phyloP scores from a whole-genome alignment of 2,113 vertebrate species.

The Coreoperca whiteheadi region DNA sequence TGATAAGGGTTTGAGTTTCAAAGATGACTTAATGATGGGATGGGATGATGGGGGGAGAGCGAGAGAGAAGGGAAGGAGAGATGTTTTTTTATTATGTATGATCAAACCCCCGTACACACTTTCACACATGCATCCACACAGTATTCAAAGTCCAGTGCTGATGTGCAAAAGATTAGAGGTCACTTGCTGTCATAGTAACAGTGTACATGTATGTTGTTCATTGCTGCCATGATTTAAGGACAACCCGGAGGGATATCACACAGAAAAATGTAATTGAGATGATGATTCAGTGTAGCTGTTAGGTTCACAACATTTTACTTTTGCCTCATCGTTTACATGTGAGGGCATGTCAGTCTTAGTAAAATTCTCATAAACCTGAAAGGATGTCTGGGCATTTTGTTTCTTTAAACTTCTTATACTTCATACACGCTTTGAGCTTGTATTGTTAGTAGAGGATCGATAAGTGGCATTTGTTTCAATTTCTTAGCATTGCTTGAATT shows the following conservation, averaged over 20 bases:
- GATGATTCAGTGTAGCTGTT: slow-evolving; percentile 36
- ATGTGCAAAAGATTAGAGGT: not conserved
- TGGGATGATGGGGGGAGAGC: slow-evolving; percentile 4
- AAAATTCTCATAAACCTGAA: not conserved
- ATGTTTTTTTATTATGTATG: not conserved
- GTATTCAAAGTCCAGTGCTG: not conserved
- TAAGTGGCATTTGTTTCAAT: not conserved
- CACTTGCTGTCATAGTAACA: not conserved
- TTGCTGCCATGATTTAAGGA: not conserved
- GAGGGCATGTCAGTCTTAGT: slow-evolving; percentile 25
- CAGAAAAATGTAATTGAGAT: slow-evolving; percentile 34
- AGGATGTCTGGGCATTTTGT: slow-evolving; percentile 8
- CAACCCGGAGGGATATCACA: slow-evolving; percentile 44
- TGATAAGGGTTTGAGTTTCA: slow-evolving; percentile 80
- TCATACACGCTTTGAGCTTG: not conserved
- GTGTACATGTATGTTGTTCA: slow-evolving; percentile 12
- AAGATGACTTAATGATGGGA: slow-evolving; percentile 75
- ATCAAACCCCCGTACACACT: slow-evolving; percentile 3
- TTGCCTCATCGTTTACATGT: slow-evolving; percentile 39
- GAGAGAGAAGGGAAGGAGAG: slow-evolving; percentile 2
- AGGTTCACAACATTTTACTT: slow-evolving; percentile 8
- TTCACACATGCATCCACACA: not conserved
- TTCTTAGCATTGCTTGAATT: not conserved
- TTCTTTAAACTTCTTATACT: not conserved
- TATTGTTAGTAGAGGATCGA: too few species aligned